A percentile compares a stretch with the other conserved stretches of the same genome.
Conservation (phyloP, 2,113 vertebrate genomes). For the Andinoacara biseriatus region DNA sequence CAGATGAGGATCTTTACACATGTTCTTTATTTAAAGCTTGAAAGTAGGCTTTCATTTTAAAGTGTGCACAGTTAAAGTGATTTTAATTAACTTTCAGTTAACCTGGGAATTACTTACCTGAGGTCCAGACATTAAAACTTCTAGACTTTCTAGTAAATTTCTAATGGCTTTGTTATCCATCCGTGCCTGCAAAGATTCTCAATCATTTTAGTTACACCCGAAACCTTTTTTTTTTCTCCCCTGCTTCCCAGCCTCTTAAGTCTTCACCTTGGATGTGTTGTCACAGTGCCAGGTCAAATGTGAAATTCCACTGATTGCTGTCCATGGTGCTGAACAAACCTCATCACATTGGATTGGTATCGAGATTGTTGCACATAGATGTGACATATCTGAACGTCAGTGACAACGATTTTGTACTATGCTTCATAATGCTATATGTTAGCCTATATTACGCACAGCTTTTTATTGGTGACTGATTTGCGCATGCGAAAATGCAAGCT, state of each 20-base stretch:
- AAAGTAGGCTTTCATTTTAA: neutral
- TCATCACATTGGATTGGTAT: neutral
- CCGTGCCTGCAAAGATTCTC: neutral
- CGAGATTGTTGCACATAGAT: slow-evolving; percentile 35
- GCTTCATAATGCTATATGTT: neutral
- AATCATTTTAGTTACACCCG: neutral
- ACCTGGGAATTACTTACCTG: neutral
- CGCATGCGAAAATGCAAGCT: slow-evolving; percentile 67
- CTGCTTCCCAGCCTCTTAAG: neutral
- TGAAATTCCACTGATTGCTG: slow-evolving; percentile 38
- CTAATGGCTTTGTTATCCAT: neutral
- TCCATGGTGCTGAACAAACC: slow-evolving; percentile 67
- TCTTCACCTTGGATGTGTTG: neutral
- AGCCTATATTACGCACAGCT: neutral
- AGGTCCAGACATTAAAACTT: neutral
- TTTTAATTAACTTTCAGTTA: neutral
- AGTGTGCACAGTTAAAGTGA: neutral
- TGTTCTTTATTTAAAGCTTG: neutral
- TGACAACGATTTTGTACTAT: neutral
- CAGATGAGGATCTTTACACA: neutral
- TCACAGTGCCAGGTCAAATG: neutral
- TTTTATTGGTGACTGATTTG: slow-evolving; percentile 43
- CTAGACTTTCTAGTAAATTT: neutral
- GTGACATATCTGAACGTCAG: neutral
- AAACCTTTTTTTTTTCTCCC: neutral